Conservation (phyloP, 2,113 vertebrate species). For the Elephantulus edwardii region DNA sequence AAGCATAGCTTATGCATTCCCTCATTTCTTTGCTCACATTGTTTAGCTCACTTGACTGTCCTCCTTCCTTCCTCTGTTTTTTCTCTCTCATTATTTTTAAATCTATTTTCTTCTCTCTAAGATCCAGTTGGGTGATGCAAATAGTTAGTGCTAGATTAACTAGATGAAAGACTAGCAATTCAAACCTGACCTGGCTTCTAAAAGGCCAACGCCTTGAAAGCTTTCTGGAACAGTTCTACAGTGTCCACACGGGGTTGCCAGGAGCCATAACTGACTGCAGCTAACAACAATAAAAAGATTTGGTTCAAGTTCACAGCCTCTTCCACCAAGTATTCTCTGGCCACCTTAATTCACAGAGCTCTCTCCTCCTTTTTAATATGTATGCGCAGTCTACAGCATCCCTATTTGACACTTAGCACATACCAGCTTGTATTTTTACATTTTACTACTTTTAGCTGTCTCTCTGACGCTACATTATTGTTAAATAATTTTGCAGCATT, state of each 20-base stretch:
- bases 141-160: neutral
- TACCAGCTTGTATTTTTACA: neutral
- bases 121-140: neutral
- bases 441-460: neutral
- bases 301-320: slow-evolving; percentile 25
- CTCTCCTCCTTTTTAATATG: neutral
- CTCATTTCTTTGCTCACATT: neutral
- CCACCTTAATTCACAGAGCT: neutral
- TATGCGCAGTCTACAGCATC: neutral
- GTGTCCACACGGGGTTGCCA: neutral
- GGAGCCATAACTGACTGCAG: neutral
- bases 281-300: neutral
- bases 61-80: neutral
- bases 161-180: neutral
- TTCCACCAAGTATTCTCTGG: neutral
- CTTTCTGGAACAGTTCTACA: neutral
- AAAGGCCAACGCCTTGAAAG: neutral
- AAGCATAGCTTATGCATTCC: neutral
- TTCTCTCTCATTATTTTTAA: neutral
- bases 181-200: neutral
- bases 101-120: slow-evolving; percentile 4
- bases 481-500: slow-evolving; percentile 23
- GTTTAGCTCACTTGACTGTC: neutral
- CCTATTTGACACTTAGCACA: neutral
- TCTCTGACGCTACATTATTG: neutral